Percentiles rank a stretch among this genome's conserved stretches.
These are phyloP conservation scores for Alaudala cheleensis DNA, from an alignment of 2,113 vertebrate species.

Conservation along the genomic window DNA sequence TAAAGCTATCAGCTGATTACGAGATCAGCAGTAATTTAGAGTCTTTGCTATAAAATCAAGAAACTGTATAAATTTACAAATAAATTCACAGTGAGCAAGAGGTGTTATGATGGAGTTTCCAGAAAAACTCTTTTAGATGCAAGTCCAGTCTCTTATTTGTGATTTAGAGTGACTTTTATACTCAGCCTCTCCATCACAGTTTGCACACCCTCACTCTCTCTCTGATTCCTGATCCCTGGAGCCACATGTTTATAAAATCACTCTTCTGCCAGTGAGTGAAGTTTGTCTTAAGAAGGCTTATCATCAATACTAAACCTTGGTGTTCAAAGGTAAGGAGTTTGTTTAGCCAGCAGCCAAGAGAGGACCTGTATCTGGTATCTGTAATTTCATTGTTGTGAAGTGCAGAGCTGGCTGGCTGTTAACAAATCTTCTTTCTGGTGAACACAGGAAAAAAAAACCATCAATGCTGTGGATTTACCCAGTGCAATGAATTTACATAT, in stretches of 20 bases:
- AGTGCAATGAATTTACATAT: neutral
- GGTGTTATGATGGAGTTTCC: neutral
- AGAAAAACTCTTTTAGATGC: neutral
- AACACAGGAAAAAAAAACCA: neutral
- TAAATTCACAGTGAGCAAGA: neutral
- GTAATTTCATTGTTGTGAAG: neutral
- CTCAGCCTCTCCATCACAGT: neutral
- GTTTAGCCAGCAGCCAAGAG: neutral
- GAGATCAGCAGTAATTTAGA: neutral
- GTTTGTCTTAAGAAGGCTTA: neutral
- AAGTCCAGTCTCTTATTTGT: neutral
- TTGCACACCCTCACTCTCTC: neutral
- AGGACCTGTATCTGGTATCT: neutral
- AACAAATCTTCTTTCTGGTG: slow-evolving; percentile 6
- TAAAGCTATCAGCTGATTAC: slow-evolving; percentile 32
- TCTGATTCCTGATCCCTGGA: neutral
- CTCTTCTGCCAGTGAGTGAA: neutral
- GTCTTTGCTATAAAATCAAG: slow-evolving; percentile 11
- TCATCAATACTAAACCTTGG: neutral
- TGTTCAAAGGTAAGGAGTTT: slow-evolving; percentile 1
- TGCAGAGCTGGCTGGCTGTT: neutral
- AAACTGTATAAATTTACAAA: neutral
- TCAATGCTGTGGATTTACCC: neutral
- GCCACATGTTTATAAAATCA: neutral
- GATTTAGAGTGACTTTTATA: neutral